A percentile compares a stretch with the other conserved stretches of the same genome.
Evolutionary conservation across 1,140 invertebrate genomes (phyloP).

Genomic region (Leptinotarsa lineolata): DNA sequence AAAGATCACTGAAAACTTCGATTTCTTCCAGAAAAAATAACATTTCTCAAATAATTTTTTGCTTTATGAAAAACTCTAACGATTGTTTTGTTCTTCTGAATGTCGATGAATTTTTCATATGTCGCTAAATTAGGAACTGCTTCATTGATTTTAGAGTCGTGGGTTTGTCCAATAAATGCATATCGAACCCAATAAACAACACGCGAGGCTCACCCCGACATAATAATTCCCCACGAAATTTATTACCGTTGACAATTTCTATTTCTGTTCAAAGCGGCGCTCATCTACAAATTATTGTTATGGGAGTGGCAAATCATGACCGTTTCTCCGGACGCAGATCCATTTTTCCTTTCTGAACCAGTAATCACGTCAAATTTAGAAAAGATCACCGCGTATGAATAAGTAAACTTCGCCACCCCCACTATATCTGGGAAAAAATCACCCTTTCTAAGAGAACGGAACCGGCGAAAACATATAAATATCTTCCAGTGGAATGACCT

Average conservation of each 20-base stretch:
- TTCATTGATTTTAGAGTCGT: neutral
- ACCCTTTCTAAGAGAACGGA: conserved; percentile 38
- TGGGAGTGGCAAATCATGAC: conserved; percentile 17
- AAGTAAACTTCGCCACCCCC: conserved; percentile 43
- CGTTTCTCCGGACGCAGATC: neutral
- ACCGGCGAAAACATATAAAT: conserved; percentile 48
- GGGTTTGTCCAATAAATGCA: neutral
- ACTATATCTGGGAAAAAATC: conserved; percentile 38
- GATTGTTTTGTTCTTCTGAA: too few relatives aligned
- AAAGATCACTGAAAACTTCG: too few relatives aligned
- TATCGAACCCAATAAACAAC: neutral
- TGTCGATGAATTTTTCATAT: too few relatives aligned
- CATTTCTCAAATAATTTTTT: too few relatives aligned
- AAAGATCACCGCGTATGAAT: conserved; percentile 35
- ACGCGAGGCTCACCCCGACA: neutral
- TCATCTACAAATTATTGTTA: conserved; percentile 10
- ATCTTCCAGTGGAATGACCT: conserved; percentile 50
- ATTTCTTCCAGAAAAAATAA: too few relatives aligned
- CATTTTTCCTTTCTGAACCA: conserved; percentile 27
- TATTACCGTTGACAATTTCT: conserved; percentile 2
- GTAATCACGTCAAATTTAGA: conserved; percentile 23
- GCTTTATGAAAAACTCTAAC: too few relatives aligned
- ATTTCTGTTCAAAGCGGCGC: conserved; percentile 11
- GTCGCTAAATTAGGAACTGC: too few relatives aligned
- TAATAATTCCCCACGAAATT: conserved; percentile 14